Conservation (phyloP, 1,140 invertebrate genomes). For the Heliconius nattereri region DNA sequence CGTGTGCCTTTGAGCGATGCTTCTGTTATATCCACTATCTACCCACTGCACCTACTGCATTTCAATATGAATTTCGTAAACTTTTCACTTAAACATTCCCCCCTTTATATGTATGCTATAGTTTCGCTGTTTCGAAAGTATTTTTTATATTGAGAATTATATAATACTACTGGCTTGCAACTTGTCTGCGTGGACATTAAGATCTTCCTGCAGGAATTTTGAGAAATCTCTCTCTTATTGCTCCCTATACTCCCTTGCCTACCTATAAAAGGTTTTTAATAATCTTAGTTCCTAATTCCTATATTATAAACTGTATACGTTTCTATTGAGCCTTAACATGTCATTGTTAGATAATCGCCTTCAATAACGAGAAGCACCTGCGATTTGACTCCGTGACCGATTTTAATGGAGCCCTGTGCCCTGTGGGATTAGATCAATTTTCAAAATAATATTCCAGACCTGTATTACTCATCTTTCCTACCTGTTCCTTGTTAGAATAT, state of each 20-base stretch:
- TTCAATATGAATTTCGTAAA: neutral
- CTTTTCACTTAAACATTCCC: neutral
- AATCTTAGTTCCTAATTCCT: too few species aligned
- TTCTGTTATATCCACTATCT: constrained; percentile 3
- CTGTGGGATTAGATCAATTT: neutral
- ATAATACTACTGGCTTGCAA: too few species aligned
- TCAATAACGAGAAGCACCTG: neutral
- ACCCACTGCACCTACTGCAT: neutral
- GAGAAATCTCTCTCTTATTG: too few species aligned
- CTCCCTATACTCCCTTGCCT: too few species aligned
- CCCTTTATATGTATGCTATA: neutral
- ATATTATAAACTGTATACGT: too few species aligned
- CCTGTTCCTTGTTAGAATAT: too few species aligned
- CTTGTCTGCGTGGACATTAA: too few species aligned
- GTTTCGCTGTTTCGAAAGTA: neutral
- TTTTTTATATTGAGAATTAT: too few species aligned
- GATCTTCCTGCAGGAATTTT: too few species aligned
- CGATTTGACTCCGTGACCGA: neutral
- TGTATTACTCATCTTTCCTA: too few species aligned
- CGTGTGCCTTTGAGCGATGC: constrained; percentile 8
- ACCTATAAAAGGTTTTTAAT: too few species aligned
- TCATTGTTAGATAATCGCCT: neutral
- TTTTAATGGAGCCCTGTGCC: neutral
- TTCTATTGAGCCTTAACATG: too few species aligned
- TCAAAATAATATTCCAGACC: neutral